Conservation (phyloP, 2,888 invertebrate species). For the Nebria brevicollis region DNA sequence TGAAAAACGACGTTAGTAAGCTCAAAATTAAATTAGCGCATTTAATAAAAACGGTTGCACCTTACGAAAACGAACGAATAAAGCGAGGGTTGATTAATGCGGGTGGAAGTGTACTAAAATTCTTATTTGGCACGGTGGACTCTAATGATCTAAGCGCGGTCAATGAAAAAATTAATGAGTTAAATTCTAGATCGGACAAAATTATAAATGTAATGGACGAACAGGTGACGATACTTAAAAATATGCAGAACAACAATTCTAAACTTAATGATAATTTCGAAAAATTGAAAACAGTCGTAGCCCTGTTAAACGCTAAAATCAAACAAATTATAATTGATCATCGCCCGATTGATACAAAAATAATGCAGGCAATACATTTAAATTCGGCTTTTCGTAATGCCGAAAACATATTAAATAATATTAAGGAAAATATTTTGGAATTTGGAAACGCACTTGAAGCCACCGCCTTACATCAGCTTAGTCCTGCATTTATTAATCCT, state of each 20-base stretch:
- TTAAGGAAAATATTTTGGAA: constrained; percentile 32
- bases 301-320: not conserved
- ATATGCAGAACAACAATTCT: not conserved
- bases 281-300: not conserved
- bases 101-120: constrained; percentile 27
- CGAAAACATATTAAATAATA: constrained; percentile 22
- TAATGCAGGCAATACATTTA: not conserved
- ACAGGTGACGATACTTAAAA: constrained; percentile 28
- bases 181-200: not conserved
- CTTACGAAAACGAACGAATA: constrained; percentile 2
- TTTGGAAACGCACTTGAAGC: constrained; percentile 28
- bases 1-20: constrained; percentile 25
- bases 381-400: not conserved
- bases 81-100: constrained; percentile 31
- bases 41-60: constrained; percentile 31
- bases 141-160: constrained; percentile 18
- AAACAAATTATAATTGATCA: not conserved
- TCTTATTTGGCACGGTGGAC: constrained; percentile 36
- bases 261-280: constrained; percentile 24
- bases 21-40: constrained; percentile 21
- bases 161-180: constrained; percentile 34
- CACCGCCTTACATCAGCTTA: constrained; percentile 31
- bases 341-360: too few relatives aligned
- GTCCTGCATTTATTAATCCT: constrained; percentile 26
- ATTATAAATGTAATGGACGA: constrained; percentile 25